Evolutionary conservation across 2,888 invertebrate genomes (phyloP).

Genomic region (Yponomeuta evonymella): DNA sequence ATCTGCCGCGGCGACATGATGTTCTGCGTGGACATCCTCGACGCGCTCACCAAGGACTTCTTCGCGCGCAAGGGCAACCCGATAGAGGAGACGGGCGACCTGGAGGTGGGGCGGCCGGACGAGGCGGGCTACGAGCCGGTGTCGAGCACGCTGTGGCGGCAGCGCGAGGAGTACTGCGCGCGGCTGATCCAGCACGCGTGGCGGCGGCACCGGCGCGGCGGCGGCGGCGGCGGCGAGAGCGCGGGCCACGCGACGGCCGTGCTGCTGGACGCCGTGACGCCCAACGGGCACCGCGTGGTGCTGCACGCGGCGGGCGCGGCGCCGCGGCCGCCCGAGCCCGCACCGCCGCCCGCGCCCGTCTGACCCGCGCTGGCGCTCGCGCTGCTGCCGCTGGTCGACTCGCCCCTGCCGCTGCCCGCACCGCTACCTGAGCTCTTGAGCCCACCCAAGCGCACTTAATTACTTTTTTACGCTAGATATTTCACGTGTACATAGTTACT

Average conservation of each 20-base stretch:
- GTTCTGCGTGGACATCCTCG: conserved; percentile 98
- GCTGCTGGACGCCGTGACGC: conserved; percentile 88
- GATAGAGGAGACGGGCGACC: conserved; percentile 93
- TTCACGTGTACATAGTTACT: conserved; percentile 18
- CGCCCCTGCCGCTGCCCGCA: conserved; percentile 64
- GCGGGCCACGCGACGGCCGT: conserved; percentile 81
- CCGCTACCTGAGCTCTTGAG: conserved; percentile 72
- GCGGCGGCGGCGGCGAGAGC: conserved; percentile 69
- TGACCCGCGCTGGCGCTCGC: conserved; percentile 74
- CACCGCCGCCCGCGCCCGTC: conserved; percentile 82
- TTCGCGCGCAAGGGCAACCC: conserved; percentile 97
- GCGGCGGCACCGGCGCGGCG: conserved; percentile 87
- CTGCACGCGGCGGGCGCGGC: conserved; percentile 92
- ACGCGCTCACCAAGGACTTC: conserved; percentile 98
- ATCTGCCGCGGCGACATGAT: conserved; percentile 98
- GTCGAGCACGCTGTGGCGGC: conserved; percentile 95
- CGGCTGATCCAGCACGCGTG: conserved; percentile 96
- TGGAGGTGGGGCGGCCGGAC: conserved; percentile 91
- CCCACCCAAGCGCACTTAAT: conserved; percentile 68
- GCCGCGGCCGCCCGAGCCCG: conserved; percentile 92
- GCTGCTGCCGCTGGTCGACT: conserved; percentile 71
- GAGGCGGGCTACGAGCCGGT: conserved; percentile 95
- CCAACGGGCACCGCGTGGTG: conserved; percentile 93
- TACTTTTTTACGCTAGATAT: conserved; percentile 52
- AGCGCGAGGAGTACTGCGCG: conserved; percentile 97